Conservation (phyloP, 1,140 invertebrate species). For the Aradophagus sp. region DNA sequence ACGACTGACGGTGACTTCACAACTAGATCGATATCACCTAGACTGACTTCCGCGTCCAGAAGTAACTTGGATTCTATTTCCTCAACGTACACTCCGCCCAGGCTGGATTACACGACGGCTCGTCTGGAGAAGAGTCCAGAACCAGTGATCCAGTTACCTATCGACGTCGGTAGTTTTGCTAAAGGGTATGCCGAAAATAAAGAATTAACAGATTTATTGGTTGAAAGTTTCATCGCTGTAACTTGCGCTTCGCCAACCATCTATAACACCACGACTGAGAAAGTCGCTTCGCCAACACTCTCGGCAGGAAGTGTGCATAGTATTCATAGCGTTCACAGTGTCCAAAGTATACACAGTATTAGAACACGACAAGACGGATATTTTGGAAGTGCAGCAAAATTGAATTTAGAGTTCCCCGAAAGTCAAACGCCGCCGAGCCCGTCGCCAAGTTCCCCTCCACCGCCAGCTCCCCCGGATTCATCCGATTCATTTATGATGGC, state of each 20-base stretch:
- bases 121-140: constrained; percentile 69
- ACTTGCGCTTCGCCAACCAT: constrained; percentile 74
- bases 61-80: constrained; percentile 69
- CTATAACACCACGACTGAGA: constrained; percentile 73
- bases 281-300: constrained; percentile 78
- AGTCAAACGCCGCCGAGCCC: constrained; percentile 73
- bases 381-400: constrained; percentile 71
- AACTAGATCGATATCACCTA: constrained; percentile 71
- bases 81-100: constrained; percentile 66
- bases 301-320: constrained; percentile 75
- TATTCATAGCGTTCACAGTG: constrained; percentile 67
- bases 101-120: constrained; percentile 63
- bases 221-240: constrained; percentile 73
- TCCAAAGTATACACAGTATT: constrained; percentile 73
- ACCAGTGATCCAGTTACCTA: constrained; percentile 69
- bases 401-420: constrained; percentile 76
- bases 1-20: constrained; percentile 73
- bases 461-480: constrained; percentile 82
- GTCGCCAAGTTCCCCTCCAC: constrained; percentile 83
- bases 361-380: constrained; percentile 81
- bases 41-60: constrained; percentile 69
- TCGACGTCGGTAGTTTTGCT: constrained; percentile 71
- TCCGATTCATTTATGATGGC: constrained; percentile 74
- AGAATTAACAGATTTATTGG: constrained; percentile 73
- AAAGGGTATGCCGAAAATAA: constrained; percentile 74